Evolutionary conservation across 1,140 invertebrate genomes (phyloP).

Genomic region (Drosophila cardini): DNA sequence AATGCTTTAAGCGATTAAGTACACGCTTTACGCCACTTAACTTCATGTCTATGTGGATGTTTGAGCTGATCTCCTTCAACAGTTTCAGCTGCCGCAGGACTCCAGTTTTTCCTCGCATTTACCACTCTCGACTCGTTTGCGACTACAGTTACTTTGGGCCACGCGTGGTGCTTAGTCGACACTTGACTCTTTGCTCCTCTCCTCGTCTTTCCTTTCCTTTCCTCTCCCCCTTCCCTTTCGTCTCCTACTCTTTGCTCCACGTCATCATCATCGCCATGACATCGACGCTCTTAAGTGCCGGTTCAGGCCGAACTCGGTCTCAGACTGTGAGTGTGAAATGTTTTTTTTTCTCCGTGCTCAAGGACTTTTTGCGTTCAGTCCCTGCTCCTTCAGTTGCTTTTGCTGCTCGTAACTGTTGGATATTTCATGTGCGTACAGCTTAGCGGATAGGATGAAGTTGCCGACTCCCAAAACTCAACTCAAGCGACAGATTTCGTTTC

Average conservation of each 20-base stretch:
- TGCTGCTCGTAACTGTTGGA: conserved; percentile 16
- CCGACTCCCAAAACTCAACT: conserved; percentile 21
- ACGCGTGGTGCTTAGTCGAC: conserved; percentile 55
- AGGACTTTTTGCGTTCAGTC: conserved; percentile 64
- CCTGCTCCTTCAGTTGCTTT: background rate
- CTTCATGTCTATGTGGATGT: conserved; percentile 64
- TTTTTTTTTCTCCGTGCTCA: conserved; percentile 63
- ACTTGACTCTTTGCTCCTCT: conserved; percentile 63
- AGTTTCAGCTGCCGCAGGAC: conserved; percentile 1
- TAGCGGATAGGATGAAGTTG: conserved; percentile 59
- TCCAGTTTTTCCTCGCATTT: background rate
- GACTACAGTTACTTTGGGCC: conserved; percentile 71
- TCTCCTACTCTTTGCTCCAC: conserved; percentile 5
- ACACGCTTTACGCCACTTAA: conserved; percentile 83
- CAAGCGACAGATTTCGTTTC: conserved; percentile 54
- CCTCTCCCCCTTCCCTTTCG: conserved; percentile 29
- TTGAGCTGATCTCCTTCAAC: conserved; percentile 7
- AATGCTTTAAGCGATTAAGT: conserved; percentile 84
- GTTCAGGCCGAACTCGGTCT: conserved; percentile 43
- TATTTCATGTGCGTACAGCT: conserved; percentile 78
- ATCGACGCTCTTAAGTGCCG: conserved; percentile 77
- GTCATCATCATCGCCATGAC: conserved; percentile 38
- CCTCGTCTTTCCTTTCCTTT: background rate
- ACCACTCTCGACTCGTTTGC: conserved; percentile 39
- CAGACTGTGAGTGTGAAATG: conserved; percentile 43